Evolutionary conservation across 2,797 vertebrate genomes (phyloP), one percentile per base, ranked within the genome.

Genomic region (Chlorospingus flavigularis): DNA sequence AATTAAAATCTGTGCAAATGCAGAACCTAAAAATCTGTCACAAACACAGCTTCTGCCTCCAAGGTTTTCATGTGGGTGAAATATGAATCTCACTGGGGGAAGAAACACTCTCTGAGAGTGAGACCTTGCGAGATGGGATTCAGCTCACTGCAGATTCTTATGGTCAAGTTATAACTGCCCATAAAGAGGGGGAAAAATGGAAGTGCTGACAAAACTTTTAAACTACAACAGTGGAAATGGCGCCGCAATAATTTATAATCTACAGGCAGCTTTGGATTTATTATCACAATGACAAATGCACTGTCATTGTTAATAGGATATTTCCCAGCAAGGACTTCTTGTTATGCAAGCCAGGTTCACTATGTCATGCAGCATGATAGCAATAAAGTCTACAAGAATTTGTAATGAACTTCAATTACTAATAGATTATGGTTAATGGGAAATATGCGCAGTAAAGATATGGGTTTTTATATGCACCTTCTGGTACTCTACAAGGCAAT

Each of bases 351-450:
- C 98, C 97, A 98, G 98, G 99, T 99, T 98, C 98, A 93, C 97
- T 98, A 96, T 98, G 98, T 98, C 98, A 98, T 97, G 98, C 98
- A 98, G 98, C 98, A 98, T 98, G 98, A 98, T 98, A 98, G 98
- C 98, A 98, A 98, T 98, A 97, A 98, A 98, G 98, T 98, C 98
- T 98, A 99, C 98, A 99, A 98, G 98, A 98, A 98, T 98, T 99
- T 98, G 98, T 98, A 99, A 99, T 99, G 98, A 99, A 99, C 98
- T 99, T 99, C 98, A 99, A 99, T 99, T 99, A 99, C 98, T 98
- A 98, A 98, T 98, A 98, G 98, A 99, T 99, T 99, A 99, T 98
- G 98, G 98, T 98, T 99, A 99, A 99, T 98, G 98, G 98, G 98
- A 98, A 98, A 98, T 98, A 98, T 98, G 98, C 98, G 97, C 98